A percentile compares a stretch with the other conserved stretches of the same genome.
These are phyloP conservation scores for Pollimyrus isidori DNA, from an alignment of 2,113 vertebrate species.

Conservation along the genomic window DNA sequence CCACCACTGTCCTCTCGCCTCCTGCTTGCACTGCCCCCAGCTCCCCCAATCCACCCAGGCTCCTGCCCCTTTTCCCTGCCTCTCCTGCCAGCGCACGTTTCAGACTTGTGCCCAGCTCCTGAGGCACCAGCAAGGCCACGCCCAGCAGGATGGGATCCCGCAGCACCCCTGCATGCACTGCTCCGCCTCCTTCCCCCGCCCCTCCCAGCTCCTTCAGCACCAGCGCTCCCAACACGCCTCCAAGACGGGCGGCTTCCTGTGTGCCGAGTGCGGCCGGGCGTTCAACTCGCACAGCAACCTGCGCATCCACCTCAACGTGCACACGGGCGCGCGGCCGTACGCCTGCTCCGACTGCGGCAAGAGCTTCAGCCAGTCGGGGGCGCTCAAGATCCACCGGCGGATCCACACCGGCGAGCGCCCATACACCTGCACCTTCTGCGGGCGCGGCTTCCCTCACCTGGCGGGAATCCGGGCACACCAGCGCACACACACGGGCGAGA, in stretches of 20 bases:
- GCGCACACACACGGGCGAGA: conserved; percentile 67
- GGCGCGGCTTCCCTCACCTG: conserved; percentile 62
- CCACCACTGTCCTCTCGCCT: conserved; percentile 49
- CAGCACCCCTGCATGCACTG: conserved; percentile 65
- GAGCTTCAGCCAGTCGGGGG: conserved; percentile 69
- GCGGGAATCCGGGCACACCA: conserved; percentile 64
- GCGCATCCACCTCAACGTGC: conserved; percentile 68
- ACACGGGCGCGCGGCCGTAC: conserved; percentile 68
- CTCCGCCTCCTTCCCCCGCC: conserved; percentile 53
- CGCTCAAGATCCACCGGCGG: conserved; percentile 66
- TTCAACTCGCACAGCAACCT: conserved; percentile 71
- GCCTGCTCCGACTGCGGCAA: conserved; percentile 66
- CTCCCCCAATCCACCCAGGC: conserved; percentile 32
- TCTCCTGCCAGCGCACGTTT: conserved; percentile 51
- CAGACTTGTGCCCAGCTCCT: conserved; percentile 44
- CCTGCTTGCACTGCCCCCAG: conserved; percentile 50
- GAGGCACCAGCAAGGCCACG: conserved; percentile 44
- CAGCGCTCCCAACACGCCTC: conserved; percentile 57
- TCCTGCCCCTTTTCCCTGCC: conserved; percentile 42
- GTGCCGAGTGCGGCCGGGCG: conserved; percentile 61
- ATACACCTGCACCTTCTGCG: conserved; percentile 57
- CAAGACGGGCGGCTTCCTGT: conserved; percentile 57
- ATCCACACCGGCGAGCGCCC: conserved; percentile 61
- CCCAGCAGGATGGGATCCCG: conserved; percentile 22
- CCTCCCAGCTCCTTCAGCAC: conserved; percentile 65